Evolutionary conservation across 2,113 vertebrate genomes (phyloP), one percentile per base, ranked within the genome.

Genomic region (Ameiurus melas): DNA sequence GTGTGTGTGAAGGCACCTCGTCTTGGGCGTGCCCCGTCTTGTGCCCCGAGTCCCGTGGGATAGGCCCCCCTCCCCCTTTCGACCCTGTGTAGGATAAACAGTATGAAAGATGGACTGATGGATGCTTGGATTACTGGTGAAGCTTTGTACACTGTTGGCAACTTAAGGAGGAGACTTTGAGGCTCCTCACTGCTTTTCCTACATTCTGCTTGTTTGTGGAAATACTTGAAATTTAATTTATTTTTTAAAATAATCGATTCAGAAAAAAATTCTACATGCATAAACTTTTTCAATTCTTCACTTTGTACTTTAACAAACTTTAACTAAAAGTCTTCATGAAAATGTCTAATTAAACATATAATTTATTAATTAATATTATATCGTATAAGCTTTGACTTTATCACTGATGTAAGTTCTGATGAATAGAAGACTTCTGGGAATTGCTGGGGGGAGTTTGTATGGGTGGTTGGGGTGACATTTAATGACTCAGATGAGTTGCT

Each of bases 401-500:
- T 86, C 4, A 22, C 39, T 30, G 33, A 79, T 66, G 62, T 22
- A 27, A 47, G 36, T 25, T 30, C 12, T 27, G 53, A 58, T 75
- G 12, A 27, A 17, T 25, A 25, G n/a, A 36, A 71, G 7, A 10
- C 22, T 57, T 85, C 51, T 71, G 71, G 83, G 5, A 85, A 39
- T 22, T 36, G 5, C n/a, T 30, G 13, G 3, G 20, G 68, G 71
- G 88, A n/a, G n/a, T n/a, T n/a, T 43, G 25, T 66, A 68, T 82
- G 75, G 20, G 66, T 51, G 58, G 73, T 43, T 36, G 84, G 55
- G 43, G 25, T 77, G 57, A 75, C 33, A 60, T n/a, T 53, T 47
- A 79, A 10, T 81, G 64, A 81, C n/a, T 60, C 77, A 53, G 79
- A 58, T 90, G 80, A 85, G 30, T 90, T 33, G 8, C 57, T 47